phyloP scores from a whole-genome alignment of 2,888 invertebrate genomes.

The Pardosa pseudoannulata region DNA sequence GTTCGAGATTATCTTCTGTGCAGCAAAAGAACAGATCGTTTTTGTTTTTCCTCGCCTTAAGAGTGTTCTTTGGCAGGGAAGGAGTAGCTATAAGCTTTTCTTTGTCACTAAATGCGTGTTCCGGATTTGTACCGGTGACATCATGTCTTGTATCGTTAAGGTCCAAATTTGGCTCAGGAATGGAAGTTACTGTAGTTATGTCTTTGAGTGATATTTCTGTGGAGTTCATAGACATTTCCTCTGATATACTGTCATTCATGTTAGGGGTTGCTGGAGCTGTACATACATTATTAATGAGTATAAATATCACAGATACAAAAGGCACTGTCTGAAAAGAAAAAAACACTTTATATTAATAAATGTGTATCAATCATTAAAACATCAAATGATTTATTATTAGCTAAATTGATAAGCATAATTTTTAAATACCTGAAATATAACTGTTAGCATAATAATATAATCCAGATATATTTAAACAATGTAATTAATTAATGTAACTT shows the following conservation, averaged over 20 bases:
- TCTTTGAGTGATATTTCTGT: background rate
- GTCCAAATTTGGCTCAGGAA: background rate
- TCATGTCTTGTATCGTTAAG: background rate
- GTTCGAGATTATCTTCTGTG: conserved; percentile 28
- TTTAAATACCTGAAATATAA: no score
- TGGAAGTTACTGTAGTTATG: background rate
- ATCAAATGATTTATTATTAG: no score
- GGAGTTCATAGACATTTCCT: background rate
- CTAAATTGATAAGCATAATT: no score
- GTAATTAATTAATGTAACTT: no score
- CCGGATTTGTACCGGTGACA: background rate
- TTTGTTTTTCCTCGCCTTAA: conserved; percentile 48
- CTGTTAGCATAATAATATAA: no score
- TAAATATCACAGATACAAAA: background rate
- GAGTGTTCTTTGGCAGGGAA: conserved; percentile 6
- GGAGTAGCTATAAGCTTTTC: conserved; percentile 13
- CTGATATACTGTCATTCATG: background rate
- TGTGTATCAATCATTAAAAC: no score
- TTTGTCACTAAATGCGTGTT: background rate
- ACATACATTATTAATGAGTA: background rate
- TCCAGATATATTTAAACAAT: no score
- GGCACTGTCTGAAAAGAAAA: conserved; percentile 13
- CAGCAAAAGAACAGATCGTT: conserved; percentile 59
- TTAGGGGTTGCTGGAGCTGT: conserved; percentile 18
- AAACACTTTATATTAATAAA: no score